phyloP scores from a whole-genome alignment of 2,888 invertebrate species.

The Nezara viridula region DNA sequence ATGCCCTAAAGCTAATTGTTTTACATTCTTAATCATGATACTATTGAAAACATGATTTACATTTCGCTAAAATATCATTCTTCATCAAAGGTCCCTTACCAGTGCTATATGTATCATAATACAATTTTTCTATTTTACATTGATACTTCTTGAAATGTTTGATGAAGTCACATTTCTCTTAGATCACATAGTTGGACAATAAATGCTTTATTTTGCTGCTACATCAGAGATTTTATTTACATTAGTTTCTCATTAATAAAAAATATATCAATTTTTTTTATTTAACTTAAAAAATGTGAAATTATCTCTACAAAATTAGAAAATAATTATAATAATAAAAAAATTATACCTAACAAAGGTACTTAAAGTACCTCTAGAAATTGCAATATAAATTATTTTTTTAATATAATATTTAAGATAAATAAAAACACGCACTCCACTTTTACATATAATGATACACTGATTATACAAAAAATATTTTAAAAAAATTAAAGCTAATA shows the following conservation, averaged over 20 bases:
- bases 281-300: conserved; percentile 6
- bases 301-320: not conserved
- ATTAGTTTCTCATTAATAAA: conserved; percentile 30
- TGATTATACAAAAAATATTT: conserved; percentile 43
- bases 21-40: not conserved
- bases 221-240: conserved; percentile 26
- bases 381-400: not conserved
- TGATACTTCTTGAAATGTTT: conserved; percentile 46
- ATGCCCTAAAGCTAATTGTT: conserved; percentile 14
- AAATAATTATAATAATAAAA: not conserved
- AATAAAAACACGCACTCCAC: not conserved
- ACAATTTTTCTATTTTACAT: not conserved
- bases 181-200: conserved; percentile 41
- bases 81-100: conserved; percentile 53
- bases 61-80: conserved; percentile 48
- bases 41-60: not conserved
- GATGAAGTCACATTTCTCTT: conserved; percentile 14
- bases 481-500: conserved; percentile 44
- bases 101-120: conserved; percentile 36
- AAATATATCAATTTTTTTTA: conserved; percentile 28
- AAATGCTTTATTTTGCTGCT: conserved; percentile 20
- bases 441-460: not conserved
- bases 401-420: not conserved
- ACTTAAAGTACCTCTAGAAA: not conserved
- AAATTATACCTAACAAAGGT: not conserved